Base-by-base conservation (phyloP, 1,140 invertebrate genomes). In the Phenacoccus solenopsis region DNA sequence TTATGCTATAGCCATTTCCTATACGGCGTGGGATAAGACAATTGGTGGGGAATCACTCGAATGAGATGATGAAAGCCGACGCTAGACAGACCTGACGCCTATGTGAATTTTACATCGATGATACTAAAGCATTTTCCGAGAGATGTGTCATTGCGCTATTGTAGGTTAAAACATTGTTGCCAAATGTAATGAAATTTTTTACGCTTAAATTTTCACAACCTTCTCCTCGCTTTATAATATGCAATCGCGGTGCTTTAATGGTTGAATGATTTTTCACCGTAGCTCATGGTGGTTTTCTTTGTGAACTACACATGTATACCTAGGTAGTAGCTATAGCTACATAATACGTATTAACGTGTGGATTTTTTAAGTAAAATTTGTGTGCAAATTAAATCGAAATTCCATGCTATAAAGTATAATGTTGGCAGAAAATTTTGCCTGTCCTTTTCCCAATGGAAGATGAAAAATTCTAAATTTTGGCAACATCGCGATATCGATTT, bases 401-500 rank as follows among this genome's bases (percentile, higher is more conserved):
- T n/a, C n/a, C n/a, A n/a, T n/a, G n/a, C n/a, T n/a, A n/a, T n/a
- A n/a, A n/a, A n/a, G n/a, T n/a, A n/a, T n/a, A n/a, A n/a, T n/a
- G n/a, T n/a, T n/a, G n/a, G n/a, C n/a, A n/a, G n/a, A n/a, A n/a
- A n/a, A n/a, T n/a, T n/a, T n/a, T n/a, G n/a, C n/a, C n/a, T n/a
- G n/a, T n/a, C n/a, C n/a, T n/a, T n/a, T n/a, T n/a, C n/a, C n/a
- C n/a, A n/a, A n/a, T n/a, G n/a, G n/a, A n/a, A n/a, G n/a, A n/a
- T n/a, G n/a, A n/a, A 49, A 49, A 49, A 49, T 49, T 49, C 16
- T 3, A 49, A 49, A 49, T 49, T 49, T 9, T 25, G 59, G 59
- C 59, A 64, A 64, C 59, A 22, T 64, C 59, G 59, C 25, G 59
- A 7, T 27, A 64, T 64, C 21, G 59, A 64, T 64, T 64, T 64